Conservation (phyloP, 92 coral and sea anemone species). For the Parazoanthus swiftii region DNA sequence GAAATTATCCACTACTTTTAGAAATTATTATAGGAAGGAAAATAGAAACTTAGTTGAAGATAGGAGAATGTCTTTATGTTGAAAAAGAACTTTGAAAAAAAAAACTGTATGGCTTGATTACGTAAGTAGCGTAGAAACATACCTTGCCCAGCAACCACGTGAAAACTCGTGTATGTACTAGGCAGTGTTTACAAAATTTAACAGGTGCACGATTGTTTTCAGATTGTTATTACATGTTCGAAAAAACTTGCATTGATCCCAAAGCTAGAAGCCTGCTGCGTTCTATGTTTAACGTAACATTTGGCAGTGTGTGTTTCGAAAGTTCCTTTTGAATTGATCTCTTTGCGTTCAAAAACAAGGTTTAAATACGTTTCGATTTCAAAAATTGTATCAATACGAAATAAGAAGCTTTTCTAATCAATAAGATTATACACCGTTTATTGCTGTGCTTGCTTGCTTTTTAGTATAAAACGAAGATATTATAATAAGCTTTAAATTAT, state of each 20-base stretch:
- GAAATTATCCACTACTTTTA: too few species aligned
- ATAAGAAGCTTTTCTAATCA: not conserved
- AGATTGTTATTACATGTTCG: not conserved
- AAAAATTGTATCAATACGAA: not conserved
- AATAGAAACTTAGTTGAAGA: too few species aligned
- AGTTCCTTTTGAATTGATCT: not conserved
- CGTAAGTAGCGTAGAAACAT: too few species aligned
- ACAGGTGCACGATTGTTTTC: not conserved
- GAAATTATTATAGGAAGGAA: too few species aligned
- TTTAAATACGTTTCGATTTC: not conserved
- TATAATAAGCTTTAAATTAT: too few species aligned
- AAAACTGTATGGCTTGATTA: too few species aligned
- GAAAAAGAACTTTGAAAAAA: too few species aligned
- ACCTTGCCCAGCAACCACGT: too few species aligned
- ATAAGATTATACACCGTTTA: not conserved
- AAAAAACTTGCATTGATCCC: not conserved
- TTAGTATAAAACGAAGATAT: not conserved
- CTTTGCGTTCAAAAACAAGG: not conserved
- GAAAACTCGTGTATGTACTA: too few species aligned
- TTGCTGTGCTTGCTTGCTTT: not conserved
- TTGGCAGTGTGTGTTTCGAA: not conserved
- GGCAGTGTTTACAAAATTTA: too few species aligned
- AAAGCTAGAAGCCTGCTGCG: not conserved
- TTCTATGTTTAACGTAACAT: not conserved
- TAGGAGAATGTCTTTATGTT: too few species aligned